These are phyloP conservation scores for Pseudomugil tenellus DNA, from an alignment of 2,797 vertebrate species.

Conservation along the genomic window DNA sequence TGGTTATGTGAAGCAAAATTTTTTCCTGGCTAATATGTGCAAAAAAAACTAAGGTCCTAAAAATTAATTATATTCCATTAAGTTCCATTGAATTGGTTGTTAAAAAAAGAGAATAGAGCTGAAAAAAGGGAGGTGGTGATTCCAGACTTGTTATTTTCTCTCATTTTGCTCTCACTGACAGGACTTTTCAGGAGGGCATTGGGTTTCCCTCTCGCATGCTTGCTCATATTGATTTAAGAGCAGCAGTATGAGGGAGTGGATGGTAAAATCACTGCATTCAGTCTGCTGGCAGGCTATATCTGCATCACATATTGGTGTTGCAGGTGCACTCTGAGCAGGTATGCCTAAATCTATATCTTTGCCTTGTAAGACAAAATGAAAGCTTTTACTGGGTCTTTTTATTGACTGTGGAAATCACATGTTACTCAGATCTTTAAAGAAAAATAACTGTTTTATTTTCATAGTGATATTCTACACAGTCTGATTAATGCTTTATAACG, in stretches of 20 bases:
- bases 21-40: no score
- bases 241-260: not conserved
- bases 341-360: slow-evolving; percentile 9
- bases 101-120: slow-evolving; percentile 9
- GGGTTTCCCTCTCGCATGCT: slow-evolving; percentile 13
- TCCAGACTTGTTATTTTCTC: slow-evolving; percentile 44
- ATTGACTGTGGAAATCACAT: slow-evolving; percentile 28
- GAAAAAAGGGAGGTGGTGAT: slow-evolving; percentile 35
- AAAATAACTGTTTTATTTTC: slow-evolving; percentile 36
- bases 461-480: slow-evolving; percentile 28
- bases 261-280: not conserved
- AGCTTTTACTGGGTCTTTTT: slow-evolving; percentile 19
- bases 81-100: no score
- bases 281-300: slow-evolving; percentile 1
- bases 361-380: not conserved
- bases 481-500: slow-evolving; percentile 40
- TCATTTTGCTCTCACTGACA: slow-evolving; percentile 53
- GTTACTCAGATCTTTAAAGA: slow-evolving; percentile 12
- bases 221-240: slow-evolving; percentile 24
- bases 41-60: no score
- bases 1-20: no score
- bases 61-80: no score
- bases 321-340: slow-evolving; percentile 8
- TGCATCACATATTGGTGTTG: not conserved
- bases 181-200: slow-evolving; percentile 19